A percentile compares a stretch with the other conserved stretches of the same genome.
phyloP scores from a whole-genome alignment of 2,888 invertebrate genomes.

The Leptura quadrifasciata region DNA sequence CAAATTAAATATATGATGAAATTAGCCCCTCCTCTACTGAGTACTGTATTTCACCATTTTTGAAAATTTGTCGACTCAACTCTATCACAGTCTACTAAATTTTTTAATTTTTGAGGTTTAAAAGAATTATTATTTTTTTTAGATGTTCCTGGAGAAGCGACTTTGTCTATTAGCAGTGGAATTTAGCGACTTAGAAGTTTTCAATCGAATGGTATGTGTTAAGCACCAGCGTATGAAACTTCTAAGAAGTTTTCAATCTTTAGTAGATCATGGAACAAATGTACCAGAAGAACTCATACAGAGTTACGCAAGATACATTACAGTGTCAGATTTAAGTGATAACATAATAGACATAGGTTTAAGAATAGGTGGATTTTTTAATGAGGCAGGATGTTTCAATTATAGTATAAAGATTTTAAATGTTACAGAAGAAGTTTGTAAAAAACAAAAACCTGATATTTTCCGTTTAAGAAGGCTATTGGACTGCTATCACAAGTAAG shows the following conservation, averaged over 20 bases:
- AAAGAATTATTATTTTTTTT: slow-evolving; percentile 68
- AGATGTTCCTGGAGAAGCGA: slow-evolving; percentile 84
- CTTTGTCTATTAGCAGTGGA: slow-evolving; percentile 82
- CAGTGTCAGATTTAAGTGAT: slow-evolving; percentile 41
- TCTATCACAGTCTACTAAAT: too few relatives aligned
- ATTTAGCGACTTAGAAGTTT: slow-evolving; percentile 82
- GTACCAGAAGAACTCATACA: slow-evolving; percentile 69
- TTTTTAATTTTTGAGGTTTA: too few relatives aligned
- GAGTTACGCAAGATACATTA: slow-evolving; percentile 58
- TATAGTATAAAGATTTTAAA: slow-evolving; percentile 85
- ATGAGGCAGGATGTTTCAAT: slow-evolving; percentile 91
- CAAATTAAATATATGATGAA: too few relatives aligned
- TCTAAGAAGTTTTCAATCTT: slow-evolving; percentile 83
- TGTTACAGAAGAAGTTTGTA: slow-evolving; percentile 79
- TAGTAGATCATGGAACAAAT: slow-evolving; percentile 68
- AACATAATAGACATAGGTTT: slow-evolving; percentile 68
- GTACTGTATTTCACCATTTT: too few relatives aligned
- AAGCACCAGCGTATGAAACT: slow-evolving; percentile 81
- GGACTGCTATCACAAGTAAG: slow-evolving; percentile 91
- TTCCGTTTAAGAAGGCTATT: slow-evolving; percentile 81
- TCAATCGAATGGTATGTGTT: slow-evolving; percentile 82
- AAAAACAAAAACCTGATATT: slow-evolving; percentile 57
- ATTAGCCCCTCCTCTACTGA: too few relatives aligned
- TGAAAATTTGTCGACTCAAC: too few relatives aligned
- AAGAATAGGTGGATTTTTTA: slow-evolving; percentile 83